Base-by-base conservation (phyloP, 2,113 vertebrate genomes). In the Zeus faber region DNA sequence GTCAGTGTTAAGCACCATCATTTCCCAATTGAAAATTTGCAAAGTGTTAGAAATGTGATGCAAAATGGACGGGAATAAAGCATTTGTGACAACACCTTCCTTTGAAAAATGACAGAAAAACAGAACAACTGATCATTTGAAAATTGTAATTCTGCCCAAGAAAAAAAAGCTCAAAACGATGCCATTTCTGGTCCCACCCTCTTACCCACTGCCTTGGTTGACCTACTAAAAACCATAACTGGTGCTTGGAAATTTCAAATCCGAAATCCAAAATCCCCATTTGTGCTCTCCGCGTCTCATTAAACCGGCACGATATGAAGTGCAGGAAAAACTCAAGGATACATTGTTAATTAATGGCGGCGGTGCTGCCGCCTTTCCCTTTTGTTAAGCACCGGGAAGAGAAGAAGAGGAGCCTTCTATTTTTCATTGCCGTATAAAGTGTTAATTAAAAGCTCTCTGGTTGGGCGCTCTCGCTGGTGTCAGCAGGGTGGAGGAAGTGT, bases 361-460 rank as follows among this genome's bases (percentile, higher is more conserved):
- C 50, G 58, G 16, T n/a, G 63, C 70, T 49, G 47, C 63, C 54
- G 35, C 29, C 66, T 67, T 75, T 57, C 45, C 47, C 66, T 63
- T 22, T 53, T 46, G 59, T 47, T 65, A 9, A 3, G 44, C 49
- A 50, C 23, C 3, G 46, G 48, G 51, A 23, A 66, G 62, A 47
- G 20, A 58, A 31, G 53, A 22, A 67, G 66, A 45, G 18, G 54
- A 29, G 57, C 33, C 22, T 65, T 72, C 56, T 53, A 61, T 72
- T 78, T 77, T 72, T 76, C 56, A 58, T 69, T 46, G 59, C 65
- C 16, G 2, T 72, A 74, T 49, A 59, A 35, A 51, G 67, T 37
- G 78, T 77, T 85, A 81, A 88, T 87, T 84, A 82, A 78, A 83
- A 63, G 65, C 55, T n/a, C n/a, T n/a, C 45, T 14, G 45, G 52